Conservation (phyloP, 2,797 vertebrate genomes). For the Lepus oiostolus region DNA sequence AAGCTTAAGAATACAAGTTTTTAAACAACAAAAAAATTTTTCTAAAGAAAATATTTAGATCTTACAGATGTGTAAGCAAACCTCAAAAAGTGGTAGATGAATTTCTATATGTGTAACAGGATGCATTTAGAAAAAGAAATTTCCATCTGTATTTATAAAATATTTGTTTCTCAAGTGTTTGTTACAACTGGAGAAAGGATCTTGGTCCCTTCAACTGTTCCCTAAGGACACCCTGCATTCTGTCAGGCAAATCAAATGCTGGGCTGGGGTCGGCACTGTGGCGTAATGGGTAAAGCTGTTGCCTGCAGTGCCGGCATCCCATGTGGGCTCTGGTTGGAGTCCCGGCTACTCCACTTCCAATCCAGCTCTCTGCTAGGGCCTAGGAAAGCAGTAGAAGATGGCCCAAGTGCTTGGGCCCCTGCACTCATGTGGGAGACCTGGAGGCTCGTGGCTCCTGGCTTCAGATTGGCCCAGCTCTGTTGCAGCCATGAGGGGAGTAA, state of each 20-base stretch:
- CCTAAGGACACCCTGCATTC: background rate
- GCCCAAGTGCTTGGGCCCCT: no score
- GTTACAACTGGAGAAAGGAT: background rate
- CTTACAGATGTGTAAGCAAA: background rate
- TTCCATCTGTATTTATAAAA: background rate
- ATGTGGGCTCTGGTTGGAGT: no score
- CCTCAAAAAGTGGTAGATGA: background rate
- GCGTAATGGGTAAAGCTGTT: no score
- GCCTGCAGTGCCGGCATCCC: no score
- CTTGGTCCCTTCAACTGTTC: background rate
- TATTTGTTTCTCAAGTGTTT: background rate
- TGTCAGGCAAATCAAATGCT: background rate
- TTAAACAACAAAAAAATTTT: background rate
- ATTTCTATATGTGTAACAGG: background rate
- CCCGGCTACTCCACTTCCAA: no score
- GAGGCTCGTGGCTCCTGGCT: no score
- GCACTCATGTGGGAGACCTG: no score
- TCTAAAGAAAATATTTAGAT: background rate
- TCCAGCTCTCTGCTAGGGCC: no score
- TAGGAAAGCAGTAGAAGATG: no score
- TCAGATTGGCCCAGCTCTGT: no score
- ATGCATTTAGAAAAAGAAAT: background rate
- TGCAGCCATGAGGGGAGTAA: no score
- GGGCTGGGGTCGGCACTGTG: no score
- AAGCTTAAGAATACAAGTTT: background rate